Conservation (phyloP, 2,113 vertebrate species). For the Callocephalon fimbriatum region DNA sequence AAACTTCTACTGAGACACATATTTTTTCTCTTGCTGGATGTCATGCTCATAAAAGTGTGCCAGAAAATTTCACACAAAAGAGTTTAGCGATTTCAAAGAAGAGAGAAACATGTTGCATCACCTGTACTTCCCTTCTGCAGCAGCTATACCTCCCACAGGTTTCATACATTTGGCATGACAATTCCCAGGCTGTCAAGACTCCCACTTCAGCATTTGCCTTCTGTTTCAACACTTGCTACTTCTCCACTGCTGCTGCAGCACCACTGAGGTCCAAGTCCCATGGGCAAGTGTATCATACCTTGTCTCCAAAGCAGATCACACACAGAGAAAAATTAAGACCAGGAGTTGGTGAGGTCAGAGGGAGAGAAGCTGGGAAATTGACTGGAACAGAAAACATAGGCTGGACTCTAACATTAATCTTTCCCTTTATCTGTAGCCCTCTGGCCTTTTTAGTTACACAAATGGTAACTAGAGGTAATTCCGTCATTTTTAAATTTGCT, state of each 20-base stretch:
- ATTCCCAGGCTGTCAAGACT: background rate
- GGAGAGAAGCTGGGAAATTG: background rate
- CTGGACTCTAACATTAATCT: background rate
- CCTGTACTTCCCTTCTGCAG: background rate
- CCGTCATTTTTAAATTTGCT: background rate
- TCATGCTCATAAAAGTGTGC: background rate
- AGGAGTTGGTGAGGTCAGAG: rapidly evolving
- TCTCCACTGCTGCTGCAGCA: background rate
- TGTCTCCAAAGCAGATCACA: background rate
- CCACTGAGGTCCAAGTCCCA: rapidly evolving
- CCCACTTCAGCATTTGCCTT: background rate
- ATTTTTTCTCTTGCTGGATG: background rate
- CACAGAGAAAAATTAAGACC: background rate
- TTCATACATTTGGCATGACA: background rate
- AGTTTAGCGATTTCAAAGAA: background rate
- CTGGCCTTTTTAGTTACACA: background rate
- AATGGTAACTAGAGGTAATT: background rate
- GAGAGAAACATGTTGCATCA: background rate
- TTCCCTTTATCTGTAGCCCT: background rate
- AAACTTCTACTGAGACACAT: background rate
- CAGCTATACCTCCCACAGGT: background rate
- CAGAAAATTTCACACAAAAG: background rate
- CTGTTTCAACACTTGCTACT: background rate
- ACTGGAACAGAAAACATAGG: background rate
- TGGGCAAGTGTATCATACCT: background rate